Conservation (phyloP, 2,113 vertebrate genomes). For the Butorides virescens region DNA sequence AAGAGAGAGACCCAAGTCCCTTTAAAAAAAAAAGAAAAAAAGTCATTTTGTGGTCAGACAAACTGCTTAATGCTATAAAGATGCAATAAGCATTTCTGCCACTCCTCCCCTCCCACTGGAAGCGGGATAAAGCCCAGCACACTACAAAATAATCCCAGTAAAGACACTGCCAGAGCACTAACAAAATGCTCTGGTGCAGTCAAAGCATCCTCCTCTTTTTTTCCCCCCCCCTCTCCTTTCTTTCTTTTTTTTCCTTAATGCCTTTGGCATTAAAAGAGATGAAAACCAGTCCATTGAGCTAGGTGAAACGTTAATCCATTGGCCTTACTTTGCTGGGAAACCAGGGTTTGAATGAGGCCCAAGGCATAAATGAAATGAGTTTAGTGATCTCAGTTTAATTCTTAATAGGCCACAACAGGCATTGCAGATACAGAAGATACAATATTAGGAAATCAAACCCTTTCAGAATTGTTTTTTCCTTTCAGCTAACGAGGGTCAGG, state of each 20-base stretch:
- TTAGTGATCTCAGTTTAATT: constrained; percentile 72
- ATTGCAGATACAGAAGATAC: constrained; percentile 50
- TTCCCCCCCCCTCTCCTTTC: too few species aligned
- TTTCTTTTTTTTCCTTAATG: constrained; percentile 45
- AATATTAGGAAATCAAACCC: constrained; percentile 53
- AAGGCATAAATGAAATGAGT: constrained; percentile 72
- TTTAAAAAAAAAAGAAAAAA: not conserved
- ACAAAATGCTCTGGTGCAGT: constrained; percentile 63
- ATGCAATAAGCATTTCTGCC: constrained; percentile 44
- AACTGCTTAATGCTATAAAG: constrained; percentile 49
- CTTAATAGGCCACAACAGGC: constrained; percentile 69
- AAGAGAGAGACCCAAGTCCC: constrained; percentile 22
- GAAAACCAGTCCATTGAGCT: constrained; percentile 64
- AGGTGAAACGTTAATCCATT: constrained; percentile 63
- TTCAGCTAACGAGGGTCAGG: constrained; percentile 67
- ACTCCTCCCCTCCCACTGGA: constrained; percentile 56
- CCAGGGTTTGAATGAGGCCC: constrained; percentile 71
- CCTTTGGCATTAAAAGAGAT: constrained; percentile 75
- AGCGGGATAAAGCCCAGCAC: constrained; percentile 68
- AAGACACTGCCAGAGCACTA: constrained; percentile 55
- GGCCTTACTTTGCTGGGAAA: constrained; percentile 69
- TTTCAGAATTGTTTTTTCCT: constrained; percentile 65
- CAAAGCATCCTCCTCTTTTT: not conserved
- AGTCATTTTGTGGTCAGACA: constrained; percentile 22
- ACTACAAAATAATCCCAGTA: constrained; percentile 72